A percentile compares a stretch with the other conserved stretches of the same genome.
These are phyloP conservation scores for Drosophila neutralis DNA, from an alignment of 2,888 invertebrate genomes.

Conservation along the genomic window DNA sequence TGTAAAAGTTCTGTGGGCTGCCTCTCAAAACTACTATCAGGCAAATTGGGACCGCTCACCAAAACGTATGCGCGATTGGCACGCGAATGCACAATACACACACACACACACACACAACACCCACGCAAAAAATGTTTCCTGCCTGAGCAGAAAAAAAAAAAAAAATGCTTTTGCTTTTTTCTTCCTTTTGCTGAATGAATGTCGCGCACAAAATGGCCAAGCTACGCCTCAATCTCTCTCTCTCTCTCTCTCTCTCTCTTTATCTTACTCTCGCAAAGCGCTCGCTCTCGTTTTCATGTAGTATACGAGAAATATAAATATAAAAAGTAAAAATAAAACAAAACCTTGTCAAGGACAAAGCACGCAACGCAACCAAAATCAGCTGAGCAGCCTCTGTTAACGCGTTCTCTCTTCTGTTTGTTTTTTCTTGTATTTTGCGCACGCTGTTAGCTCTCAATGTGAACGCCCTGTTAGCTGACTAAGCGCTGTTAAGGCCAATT, in stretches of 20 bases:
- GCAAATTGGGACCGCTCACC: conserved; percentile 43
- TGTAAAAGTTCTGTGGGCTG: conserved; percentile 59
- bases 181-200: conserved; percentile 67
- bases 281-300: conserved; percentile 22
- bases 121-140: conserved; percentile 61
- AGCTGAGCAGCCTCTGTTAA: conserved; percentile 64
- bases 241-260: not conserved
- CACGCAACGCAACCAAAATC: conserved; percentile 67
- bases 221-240: conserved; percentile 27
- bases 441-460: conserved; percentile 32
- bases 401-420: conserved; percentile 22
- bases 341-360: conserved; percentile 82
- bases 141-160: conserved; percentile 31
- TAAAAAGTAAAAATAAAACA: conserved; percentile 58
- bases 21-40: conserved; percentile 51
- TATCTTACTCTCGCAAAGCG: conserved; percentile 2
- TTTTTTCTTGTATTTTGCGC: conserved; percentile 47
- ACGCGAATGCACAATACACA: conserved; percentile 56
- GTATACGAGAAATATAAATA: conserved; percentile 26
- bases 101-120: conserved; percentile 22
- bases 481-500: not conserved
- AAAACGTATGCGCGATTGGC: conserved; percentile 64
- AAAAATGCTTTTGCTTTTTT: conserved; percentile 51
- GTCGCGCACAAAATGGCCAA: conserved; percentile 57
- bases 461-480: conserved; percentile 32